phyloP scores from a whole-genome alignment of 2,888 invertebrate genomes.

The Yponomeuta sedellus region DNA sequence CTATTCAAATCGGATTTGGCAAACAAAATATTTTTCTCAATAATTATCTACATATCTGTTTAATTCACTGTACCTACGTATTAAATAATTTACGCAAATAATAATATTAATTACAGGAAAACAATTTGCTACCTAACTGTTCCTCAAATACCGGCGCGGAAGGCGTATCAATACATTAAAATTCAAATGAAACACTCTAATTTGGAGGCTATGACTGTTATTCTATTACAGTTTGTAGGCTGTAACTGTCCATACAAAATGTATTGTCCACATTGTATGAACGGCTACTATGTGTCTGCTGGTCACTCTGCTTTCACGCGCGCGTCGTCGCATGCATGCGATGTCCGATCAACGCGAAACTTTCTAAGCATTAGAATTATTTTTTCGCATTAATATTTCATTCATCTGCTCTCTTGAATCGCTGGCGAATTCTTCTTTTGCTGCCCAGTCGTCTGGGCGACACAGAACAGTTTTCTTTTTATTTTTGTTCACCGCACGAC shows the following conservation, averaged over 20 bases:
- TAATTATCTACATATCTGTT: too few relatives aligned
- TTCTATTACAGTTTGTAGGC: not conserved
- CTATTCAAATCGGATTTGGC: not conserved
- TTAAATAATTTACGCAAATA: not conserved
- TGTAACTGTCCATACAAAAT: not conserved
- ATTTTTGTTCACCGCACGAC: not conserved
- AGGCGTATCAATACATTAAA: too few relatives aligned
- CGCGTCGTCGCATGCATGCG: slow-evolving; percentile 58
- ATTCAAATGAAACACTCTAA: too few relatives aligned
- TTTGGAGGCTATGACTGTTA: too few relatives aligned
- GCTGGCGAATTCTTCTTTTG: slow-evolving; percentile 33
- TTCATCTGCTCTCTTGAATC: slow-evolving; percentile 59
- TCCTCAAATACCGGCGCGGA: not conserved
- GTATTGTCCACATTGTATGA: not conserved
- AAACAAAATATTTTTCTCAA: too few relatives aligned
- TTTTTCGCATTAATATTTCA: slow-evolving; percentile 72
- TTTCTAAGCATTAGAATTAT: slow-evolving; percentile 73
- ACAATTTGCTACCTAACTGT: not conserved
- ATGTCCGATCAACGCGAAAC: slow-evolving; percentile 68
- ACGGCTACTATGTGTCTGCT: not conserved
- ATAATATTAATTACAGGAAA: not conserved
- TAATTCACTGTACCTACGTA: too few relatives aligned
- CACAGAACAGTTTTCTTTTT: too few relatives aligned
- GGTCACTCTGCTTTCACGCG: slow-evolving; percentile 69
- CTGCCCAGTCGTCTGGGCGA: not conserved